These are phyloP conservation scores for Drosophila hydei DNA, from an alignment of 1,140 invertebrate genomes.

Conservation along the genomic window DNA sequence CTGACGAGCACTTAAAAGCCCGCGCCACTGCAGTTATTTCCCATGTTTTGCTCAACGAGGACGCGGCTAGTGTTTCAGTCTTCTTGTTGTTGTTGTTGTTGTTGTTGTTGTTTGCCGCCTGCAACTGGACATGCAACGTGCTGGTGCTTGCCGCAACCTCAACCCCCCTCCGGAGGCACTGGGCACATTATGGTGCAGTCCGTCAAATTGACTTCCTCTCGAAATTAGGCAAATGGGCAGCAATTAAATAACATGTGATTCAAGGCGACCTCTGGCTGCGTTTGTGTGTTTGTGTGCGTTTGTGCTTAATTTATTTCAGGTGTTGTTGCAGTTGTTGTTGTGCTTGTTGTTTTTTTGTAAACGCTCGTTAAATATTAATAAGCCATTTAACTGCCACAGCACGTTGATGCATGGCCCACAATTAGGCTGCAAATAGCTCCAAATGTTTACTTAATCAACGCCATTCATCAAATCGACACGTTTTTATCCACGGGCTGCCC, in stretches of 20 bases:
- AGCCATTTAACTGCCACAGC: slow-evolving; percentile 73
- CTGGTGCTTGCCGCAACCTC: neutral
- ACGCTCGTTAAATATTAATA: slow-evolving; percentile 73
- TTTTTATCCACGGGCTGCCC: slow-evolving; percentile 37
- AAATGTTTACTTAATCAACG: slow-evolving; percentile 80
- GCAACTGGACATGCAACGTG: slow-evolving; percentile 48
- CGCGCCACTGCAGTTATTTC: slow-evolving; percentile 73
- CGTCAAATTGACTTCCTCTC: slow-evolving; percentile 48
- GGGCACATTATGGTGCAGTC: slow-evolving; percentile 12
- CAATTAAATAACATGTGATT: slow-evolving; percentile 59
- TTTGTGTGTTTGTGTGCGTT: too few species aligned
- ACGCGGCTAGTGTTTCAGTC: slow-evolving; percentile 4
- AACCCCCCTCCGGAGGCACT: neutral
- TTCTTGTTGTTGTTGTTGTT: slow-evolving; percentile 16
- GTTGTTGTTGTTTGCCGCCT: slow-evolving; percentile 27
- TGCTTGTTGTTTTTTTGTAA: slow-evolving; percentile 8
- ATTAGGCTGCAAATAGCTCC: slow-evolving; percentile 76
- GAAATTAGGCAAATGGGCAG: slow-evolving; percentile 64
- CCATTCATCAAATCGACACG: slow-evolving; percentile 80
- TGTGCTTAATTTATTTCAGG: slow-evolving; percentile 36
- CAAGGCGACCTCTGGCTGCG: slow-evolving; percentile 9
- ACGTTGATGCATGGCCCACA: slow-evolving; percentile 70
- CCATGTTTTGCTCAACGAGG: slow-evolving; percentile 53
- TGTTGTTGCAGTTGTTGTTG: neutral
- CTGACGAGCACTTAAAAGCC: slow-evolving; percentile 61